Evolutionary conservation across 2,888 invertebrate species (phyloP).

Genomic region (Orchestes rusci): DNA sequence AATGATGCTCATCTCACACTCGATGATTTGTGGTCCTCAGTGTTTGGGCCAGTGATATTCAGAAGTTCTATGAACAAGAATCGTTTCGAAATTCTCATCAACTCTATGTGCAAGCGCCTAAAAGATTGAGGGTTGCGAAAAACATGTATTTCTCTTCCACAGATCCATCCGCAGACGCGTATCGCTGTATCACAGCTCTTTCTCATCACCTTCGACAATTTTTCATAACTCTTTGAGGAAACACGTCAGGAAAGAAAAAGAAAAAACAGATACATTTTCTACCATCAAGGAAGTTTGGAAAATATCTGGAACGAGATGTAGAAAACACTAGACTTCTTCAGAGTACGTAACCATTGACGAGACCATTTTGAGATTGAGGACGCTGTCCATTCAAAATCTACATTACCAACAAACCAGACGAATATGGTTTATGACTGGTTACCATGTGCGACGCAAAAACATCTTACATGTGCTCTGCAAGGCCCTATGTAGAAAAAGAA

Average conservation of each 20-base stretch:
- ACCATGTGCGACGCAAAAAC: slow-evolving; percentile 18
- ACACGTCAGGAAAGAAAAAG: neutral
- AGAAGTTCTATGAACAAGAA: neutral
- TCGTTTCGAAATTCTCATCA: neutral
- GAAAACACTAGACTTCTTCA: neutral
- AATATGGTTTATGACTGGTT: slow-evolving; percentile 21
- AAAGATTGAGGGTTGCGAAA: too few relatives aligned
- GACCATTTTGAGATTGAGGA: neutral
- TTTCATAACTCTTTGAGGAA: too few relatives aligned
- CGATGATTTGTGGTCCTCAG: neutral
- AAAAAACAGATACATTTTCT: neutral
- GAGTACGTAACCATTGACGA: neutral
- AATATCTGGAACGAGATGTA: neutral
- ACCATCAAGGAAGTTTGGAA: neutral
- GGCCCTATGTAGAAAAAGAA: slow-evolving; percentile 22
- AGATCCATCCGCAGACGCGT: too few relatives aligned
- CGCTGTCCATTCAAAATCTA: slow-evolving; percentile 21
- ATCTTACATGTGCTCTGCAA: slow-evolving; percentile 24
- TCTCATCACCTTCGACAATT: too few relatives aligned
- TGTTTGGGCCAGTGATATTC: neutral
- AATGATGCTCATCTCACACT: neutral
- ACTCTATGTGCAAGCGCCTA: too few relatives aligned
- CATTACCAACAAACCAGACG: slow-evolving; percentile 21
- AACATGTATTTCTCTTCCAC: too few relatives aligned
- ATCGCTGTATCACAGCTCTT: too few relatives aligned